phyloP scores from a whole-genome alignment of 2,888 invertebrate genomes.

The Drosophila kuntzei region DNA sequence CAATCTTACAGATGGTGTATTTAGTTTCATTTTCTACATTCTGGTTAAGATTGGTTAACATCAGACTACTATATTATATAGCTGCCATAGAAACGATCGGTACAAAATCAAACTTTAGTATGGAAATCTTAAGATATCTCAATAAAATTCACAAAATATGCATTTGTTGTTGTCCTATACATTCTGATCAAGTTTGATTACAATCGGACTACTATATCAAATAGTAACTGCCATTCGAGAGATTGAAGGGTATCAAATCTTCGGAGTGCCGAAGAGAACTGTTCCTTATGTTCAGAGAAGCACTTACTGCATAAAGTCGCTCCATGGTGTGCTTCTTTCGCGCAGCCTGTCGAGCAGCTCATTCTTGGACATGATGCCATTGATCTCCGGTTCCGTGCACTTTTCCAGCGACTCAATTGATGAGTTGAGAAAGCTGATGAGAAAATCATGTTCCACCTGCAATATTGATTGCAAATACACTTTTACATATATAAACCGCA shows the following conservation, averaged over 20 bases:
- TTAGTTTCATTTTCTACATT: too few relatives aligned
- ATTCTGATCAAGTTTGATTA: not conserved
- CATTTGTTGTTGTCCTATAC: too few relatives aligned
- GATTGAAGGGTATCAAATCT: not conserved
- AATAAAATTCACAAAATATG: too few relatives aligned
- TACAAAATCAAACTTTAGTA: too few relatives aligned
- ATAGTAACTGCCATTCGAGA: too few relatives aligned
- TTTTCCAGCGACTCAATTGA: constrained; percentile 88
- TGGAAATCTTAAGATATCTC: too few relatives aligned
- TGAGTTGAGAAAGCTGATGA: constrained; percentile 90
- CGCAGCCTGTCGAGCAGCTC: constrained; percentile 88
- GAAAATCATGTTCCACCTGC: constrained; percentile 90
- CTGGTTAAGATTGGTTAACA: not conserved
- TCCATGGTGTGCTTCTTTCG: constrained; percentile 88
- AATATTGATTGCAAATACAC: constrained; percentile 5
- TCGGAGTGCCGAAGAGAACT: too few relatives aligned
- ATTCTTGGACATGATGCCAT: constrained; percentile 86
- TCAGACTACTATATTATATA: too few relatives aligned
- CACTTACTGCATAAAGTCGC: constrained; percentile 81
- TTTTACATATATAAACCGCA: not conserved
- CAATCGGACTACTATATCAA: too few relatives aligned
- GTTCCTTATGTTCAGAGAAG: not conserved
- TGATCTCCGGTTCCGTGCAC: constrained; percentile 84
- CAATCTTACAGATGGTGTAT: too few relatives aligned
- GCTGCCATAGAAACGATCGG: too few relatives aligned